Evolutionary conservation across 2,797 vertebrate species (phyloP).

Genomic region (Brotogeris chrysoptera): DNA sequence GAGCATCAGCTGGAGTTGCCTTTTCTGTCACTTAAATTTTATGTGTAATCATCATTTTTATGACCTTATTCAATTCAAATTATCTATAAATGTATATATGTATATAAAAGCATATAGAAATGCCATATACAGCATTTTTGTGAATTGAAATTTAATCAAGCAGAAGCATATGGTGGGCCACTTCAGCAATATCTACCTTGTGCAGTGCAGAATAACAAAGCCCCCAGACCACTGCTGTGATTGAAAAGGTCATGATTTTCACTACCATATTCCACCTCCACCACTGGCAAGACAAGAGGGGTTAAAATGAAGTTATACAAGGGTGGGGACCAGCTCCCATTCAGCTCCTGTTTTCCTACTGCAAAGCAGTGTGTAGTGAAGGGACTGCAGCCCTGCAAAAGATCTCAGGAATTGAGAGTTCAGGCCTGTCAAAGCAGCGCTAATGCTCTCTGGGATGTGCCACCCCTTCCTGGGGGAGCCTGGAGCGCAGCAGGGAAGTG

Average conservation of each 20-base stretch:
- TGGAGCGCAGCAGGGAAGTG: background rate
- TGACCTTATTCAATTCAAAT: background rate
- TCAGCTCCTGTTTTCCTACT: background rate
- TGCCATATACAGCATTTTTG: background rate
- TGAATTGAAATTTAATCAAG: background rate
- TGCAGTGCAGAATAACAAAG: background rate
- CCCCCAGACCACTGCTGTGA: background rate
- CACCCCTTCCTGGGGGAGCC: background rate
- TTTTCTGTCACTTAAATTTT: conserved; percentile 8
- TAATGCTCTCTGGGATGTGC: background rate
- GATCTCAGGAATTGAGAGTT: background rate
- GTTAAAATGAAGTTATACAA: background rate
- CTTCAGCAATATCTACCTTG: background rate
- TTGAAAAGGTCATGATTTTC: background rate
- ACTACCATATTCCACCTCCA: background rate
- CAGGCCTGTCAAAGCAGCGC: background rate
- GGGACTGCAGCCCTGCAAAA: background rate
- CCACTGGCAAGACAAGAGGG: background rate
- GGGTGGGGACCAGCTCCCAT: background rate
- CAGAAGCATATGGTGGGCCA: background rate
- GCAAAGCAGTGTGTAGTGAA: background rate
- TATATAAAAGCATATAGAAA: background rate
- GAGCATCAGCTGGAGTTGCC: background rate
- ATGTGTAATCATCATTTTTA: background rate
- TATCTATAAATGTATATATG: background rate